Evolutionary conservation across 2,888 invertebrate genomes (phyloP).

Genomic region (Brenthis ino): DNA sequence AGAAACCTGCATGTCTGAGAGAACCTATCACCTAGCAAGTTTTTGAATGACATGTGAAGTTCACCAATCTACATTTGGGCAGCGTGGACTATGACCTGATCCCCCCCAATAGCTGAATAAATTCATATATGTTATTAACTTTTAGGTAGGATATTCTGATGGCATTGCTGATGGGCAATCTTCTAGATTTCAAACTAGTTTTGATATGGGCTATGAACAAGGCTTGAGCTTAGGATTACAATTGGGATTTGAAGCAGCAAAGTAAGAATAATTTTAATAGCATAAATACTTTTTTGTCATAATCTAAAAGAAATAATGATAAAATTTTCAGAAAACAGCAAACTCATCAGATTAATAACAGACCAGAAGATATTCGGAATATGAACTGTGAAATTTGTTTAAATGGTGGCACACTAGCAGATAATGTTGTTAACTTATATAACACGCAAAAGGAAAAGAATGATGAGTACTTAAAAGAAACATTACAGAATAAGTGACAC

Average conservation of each 20-base stretch:
- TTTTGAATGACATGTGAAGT: no score
- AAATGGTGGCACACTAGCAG: constrained; percentile 48
- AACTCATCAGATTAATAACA: constrained; percentile 9
- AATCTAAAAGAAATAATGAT: constrained; percentile 1
- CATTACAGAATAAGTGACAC: not conserved
- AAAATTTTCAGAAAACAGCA: constrained; percentile 43
- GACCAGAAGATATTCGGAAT: constrained; percentile 46
- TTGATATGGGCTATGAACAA: constrained; percentile 86
- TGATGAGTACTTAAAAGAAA: constrained; percentile 44
- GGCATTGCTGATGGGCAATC: constrained; percentile 85
- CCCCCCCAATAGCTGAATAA: no score
- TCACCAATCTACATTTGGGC: no score
- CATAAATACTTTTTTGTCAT: no score
- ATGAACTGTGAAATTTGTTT: constrained; percentile 71
- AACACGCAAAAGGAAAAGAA: constrained; percentile 67
- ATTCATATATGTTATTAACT: not conserved
- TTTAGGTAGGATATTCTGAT: constrained; percentile 85
- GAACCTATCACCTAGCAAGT: no score
- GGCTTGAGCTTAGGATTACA: constrained; percentile 84
- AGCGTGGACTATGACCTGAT: no score
- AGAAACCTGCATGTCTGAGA: no score
- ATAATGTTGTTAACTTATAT: constrained; percentile 62
- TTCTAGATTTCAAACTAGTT: constrained; percentile 85
- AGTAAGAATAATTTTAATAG: constrained; percentile 43
- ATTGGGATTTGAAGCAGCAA: constrained; percentile 69